Conservation (phyloP, 2,113 vertebrate species). For the Cyprinodon variegatus region DNA sequence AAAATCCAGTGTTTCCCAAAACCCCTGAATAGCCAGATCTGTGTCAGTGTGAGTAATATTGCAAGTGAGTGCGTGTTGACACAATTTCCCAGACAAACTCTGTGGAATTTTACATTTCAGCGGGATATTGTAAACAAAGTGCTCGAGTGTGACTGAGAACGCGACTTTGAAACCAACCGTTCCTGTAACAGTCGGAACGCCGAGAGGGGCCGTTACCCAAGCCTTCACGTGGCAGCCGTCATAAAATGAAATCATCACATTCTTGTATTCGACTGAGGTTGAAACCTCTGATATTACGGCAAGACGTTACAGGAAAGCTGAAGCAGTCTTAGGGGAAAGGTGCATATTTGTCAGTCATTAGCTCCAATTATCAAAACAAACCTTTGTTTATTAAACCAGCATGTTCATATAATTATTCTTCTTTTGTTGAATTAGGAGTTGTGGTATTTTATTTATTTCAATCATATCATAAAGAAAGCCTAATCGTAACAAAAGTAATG, state of each 20-base stretch:
- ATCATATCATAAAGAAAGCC: too few relatives aligned
- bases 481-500: too few relatives aligned
- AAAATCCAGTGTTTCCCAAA: background rate
- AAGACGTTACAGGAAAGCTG: background rate
- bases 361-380: too few relatives aligned
- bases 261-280: background rate
- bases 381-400: too few relatives aligned
- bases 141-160: slow-evolving; percentile 12
- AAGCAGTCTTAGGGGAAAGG: background rate
- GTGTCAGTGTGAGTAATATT: slow-evolving; percentile 3
- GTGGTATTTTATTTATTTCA: too few relatives aligned
- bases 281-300: background rate
- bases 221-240: background rate
- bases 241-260: background rate
- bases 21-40: background rate
- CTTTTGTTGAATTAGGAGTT: too few relatives aligned
- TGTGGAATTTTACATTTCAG: slow-evolving; percentile 52
- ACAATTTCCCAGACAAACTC: background rate
- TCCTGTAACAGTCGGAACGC: slow-evolving; percentile 5
- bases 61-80: background rate
- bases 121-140: slow-evolving; percentile 22
- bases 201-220: background rate
- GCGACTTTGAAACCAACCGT: background rate
- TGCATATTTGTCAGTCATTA: too few relatives aligned
- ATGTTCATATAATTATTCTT: too few relatives aligned